Percentiles rank a stretch among this genome's conserved stretches.
Evolutionary conservation across 2,888 invertebrate species (phyloP).

Genomic region (Harmothoe impar): DNA sequence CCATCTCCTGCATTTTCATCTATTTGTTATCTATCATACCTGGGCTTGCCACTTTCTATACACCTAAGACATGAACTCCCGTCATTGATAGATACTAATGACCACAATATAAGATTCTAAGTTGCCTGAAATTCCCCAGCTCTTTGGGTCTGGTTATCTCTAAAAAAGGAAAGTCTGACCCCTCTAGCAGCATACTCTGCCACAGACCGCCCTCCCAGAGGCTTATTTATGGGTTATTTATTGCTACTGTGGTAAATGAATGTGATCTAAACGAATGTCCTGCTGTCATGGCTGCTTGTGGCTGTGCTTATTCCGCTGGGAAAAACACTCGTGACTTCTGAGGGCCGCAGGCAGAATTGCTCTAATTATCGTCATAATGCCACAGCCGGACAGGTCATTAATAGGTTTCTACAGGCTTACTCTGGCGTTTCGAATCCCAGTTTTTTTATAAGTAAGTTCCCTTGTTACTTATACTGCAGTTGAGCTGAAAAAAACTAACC

Average conservation of each 20-base stretch:
- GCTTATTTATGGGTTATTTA: constrained; percentile 29
- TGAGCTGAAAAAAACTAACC: too few relatives aligned
- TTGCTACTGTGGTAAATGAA: background rate
- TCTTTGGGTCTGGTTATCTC: too few relatives aligned
- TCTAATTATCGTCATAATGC: background rate
- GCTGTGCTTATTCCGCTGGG: background rate
- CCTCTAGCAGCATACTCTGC: background rate
- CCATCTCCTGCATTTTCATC: too few relatives aligned
- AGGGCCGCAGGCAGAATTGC: background rate
- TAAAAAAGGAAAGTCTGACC: too few relatives aligned
- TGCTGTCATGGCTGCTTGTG: background rate
- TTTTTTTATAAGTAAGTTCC: background rate
- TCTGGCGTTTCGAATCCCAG: background rate
- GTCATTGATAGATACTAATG: too few relatives aligned
- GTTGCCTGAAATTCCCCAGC: too few relatives aligned
- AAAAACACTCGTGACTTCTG: constrained; percentile 1
- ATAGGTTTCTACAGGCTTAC: background rate
- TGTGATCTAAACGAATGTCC: background rate
- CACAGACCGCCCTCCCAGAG: background rate
- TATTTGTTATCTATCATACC: too few relatives aligned
- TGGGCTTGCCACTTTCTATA: too few relatives aligned
- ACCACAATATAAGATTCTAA: too few relatives aligned
- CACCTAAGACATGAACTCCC: too few relatives aligned
- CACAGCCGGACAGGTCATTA: background rate
- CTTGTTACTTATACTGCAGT: too few relatives aligned